Conservation (phyloP, 2,113 vertebrate genomes). For the Hyperopisus bebe region DNA sequence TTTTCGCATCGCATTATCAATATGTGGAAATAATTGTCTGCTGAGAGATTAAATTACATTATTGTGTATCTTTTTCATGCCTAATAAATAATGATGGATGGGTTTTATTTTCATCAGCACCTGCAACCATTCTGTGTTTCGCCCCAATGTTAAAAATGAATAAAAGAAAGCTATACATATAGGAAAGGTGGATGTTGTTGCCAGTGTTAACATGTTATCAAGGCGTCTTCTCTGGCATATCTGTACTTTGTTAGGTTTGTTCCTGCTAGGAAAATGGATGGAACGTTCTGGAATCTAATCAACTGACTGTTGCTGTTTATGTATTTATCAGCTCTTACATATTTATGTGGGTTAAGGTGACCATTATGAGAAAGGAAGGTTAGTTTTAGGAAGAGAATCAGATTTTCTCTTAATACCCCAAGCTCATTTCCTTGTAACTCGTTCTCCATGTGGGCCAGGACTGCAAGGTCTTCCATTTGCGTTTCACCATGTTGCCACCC, state of each 20-base stretch:
- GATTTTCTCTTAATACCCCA: not conserved
- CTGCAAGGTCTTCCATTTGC: not conserved
- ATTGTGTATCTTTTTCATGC: slow-evolving; percentile 99
- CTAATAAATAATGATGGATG: slow-evolving; percentile 99
- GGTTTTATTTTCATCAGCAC: slow-evolving; percentile 99
- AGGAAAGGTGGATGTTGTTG: slow-evolving; percentile 76
- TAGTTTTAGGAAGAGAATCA: not conserved
- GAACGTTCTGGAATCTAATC: slow-evolving; percentile 37
- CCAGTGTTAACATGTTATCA: slow-evolving; percentile 64
- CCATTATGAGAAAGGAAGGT: slow-evolving; percentile 5
- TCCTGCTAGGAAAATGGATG: slow-evolving; percentile 24
- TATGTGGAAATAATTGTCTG: slow-evolving; percentile 99
- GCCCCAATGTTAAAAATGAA: slow-evolving; percentile 91
- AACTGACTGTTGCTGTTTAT: slow-evolving; percentile 37
- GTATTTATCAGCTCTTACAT: slow-evolving; percentile 27
- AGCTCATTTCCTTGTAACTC: not conserved
- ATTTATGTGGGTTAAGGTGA: slow-evolving; percentile 31
- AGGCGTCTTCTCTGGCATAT: slow-evolving; percentile 35
- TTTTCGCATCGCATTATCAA: slow-evolving; percentile 99
- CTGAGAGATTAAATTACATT: slow-evolving; percentile 99
- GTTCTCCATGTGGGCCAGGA: not conserved
- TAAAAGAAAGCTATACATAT: slow-evolving; percentile 84
- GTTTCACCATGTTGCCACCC: not conserved
- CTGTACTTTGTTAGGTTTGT: slow-evolving; percentile 35
- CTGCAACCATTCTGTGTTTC: slow-evolving; percentile 99